Evolutionary conservation across 2,888 invertebrate species (phyloP).

Genomic region (Yponomeuta plumbellus): DNA sequence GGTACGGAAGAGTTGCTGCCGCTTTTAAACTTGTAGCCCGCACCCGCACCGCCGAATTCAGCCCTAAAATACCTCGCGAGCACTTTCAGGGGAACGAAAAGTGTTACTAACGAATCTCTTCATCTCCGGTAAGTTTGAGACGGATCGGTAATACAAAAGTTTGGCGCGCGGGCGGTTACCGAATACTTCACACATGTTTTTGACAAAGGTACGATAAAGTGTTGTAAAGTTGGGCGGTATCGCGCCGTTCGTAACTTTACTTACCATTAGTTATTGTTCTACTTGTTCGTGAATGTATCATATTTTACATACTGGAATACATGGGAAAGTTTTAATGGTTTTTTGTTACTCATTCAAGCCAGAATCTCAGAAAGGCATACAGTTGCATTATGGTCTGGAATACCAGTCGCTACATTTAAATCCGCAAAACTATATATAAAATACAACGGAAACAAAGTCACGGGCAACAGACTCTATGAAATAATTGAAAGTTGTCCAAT

Average conservation of each 20-base stretch:
- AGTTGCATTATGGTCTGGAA: background rate
- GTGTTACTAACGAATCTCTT: slow-evolving; percentile 13
- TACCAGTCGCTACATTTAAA: background rate
- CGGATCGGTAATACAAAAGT: slow-evolving; percentile 16
- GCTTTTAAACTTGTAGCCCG: slow-evolving; percentile 18
- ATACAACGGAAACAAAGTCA: too few species aligned
- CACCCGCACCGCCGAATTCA: slow-evolving; percentile 14
- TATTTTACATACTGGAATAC: background rate
- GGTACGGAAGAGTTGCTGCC: slow-evolving; percentile 16
- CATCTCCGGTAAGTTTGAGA: background rate
- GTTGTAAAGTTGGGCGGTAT: slow-evolving; percentile 1
- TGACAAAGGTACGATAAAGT: slow-evolving; percentile 16
- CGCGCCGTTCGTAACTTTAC: background rate
- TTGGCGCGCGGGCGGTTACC: slow-evolving; percentile 1
- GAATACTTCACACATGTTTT: slow-evolving; percentile 4
- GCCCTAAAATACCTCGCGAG: slow-evolving; percentile 18
- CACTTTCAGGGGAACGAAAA: background rate
- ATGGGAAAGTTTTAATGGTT: too few species aligned
- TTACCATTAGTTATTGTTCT: background rate
- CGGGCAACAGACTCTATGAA: too few species aligned
- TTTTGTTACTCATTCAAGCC: too few species aligned
- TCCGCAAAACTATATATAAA: too few species aligned
- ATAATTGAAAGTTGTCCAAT: background rate
- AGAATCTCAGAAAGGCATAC: too few species aligned
- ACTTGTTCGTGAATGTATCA: background rate